phyloP scores from a whole-genome alignment of 2,113 vertebrate species.

The Coregonus clupeaformis region DNA sequence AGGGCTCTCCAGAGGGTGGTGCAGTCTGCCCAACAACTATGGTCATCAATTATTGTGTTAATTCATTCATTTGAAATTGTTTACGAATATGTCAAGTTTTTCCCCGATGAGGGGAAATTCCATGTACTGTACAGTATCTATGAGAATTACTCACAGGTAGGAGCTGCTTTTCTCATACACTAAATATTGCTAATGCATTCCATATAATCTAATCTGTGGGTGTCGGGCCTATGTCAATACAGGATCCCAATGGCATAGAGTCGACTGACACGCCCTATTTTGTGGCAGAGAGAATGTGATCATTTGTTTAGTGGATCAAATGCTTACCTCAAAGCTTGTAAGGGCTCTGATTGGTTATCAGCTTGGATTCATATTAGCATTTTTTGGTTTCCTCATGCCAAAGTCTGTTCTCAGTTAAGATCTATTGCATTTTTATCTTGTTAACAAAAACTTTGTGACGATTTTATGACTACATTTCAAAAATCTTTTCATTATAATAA shows the following conservation, averaged over 20 bases:
- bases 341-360: conserved; percentile 16
- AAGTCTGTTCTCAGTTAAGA: too few species aligned
- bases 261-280: conserved; percentile 33
- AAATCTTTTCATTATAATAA: background rate
- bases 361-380: conserved; percentile 1
- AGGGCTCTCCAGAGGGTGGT: too few species aligned
- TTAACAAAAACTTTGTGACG: too few species aligned
- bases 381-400: background rate
- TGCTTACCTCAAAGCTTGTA: background rate
- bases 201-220: background rate
- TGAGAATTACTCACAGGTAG: too few species aligned
- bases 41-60: too few species aligned
- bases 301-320: conserved; percentile 11
- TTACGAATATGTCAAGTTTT: too few species aligned
- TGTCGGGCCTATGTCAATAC: conserved; percentile 44
- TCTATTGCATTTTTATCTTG: too few species aligned
- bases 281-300: conserved; percentile 33
- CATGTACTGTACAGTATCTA: too few species aligned
- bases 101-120: too few species aligned
- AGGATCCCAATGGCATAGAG: conserved; percentile 13
- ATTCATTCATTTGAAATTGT: too few species aligned
- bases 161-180: too few species aligned
- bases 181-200: conserved; percentile 3
- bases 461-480: conserved; percentile 31
- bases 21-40: too few species aligned